A percentile compares a stretch with the other conserved stretches of the same genome.
Evolutionary conservation across 2,888 invertebrate genomes (phyloP).

Genomic region (Microdon myrmicae): DNA sequence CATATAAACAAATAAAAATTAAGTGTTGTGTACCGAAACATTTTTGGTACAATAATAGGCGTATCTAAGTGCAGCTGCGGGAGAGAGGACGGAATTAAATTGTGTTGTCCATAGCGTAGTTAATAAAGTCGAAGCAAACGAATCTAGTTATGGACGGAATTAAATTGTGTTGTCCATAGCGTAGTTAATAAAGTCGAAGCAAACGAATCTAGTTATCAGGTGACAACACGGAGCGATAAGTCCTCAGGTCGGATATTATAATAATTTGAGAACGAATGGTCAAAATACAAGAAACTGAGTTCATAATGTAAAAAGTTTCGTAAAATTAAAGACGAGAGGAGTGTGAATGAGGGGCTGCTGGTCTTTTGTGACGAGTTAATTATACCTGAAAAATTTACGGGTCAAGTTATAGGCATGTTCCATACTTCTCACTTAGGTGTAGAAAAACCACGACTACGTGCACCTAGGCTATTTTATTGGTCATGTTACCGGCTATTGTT

Average conservation of each 20-base stretch:
- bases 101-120: conserved; percentile 36
- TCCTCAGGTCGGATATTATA: too few relatives aligned
- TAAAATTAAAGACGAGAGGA: conserved; percentile 24
- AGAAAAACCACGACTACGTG: conserved; percentile 56
- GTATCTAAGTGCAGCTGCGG: conserved; percentile 21
- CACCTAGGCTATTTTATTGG: conserved; percentile 58
- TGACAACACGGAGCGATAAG: too few relatives aligned
- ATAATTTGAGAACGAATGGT: too few relatives aligned
- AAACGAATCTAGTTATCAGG: conserved; percentile 31
- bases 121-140: conserved; percentile 24
- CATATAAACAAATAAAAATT: too few relatives aligned
- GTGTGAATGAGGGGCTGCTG: conserved; percentile 26
- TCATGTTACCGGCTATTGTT: too few relatives aligned
- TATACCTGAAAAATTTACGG: conserved; percentile 47
- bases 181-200: conserved; percentile 23
- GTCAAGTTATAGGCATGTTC: conserved; percentile 49
- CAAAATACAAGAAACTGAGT: too few relatives aligned
- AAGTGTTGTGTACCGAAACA: too few relatives aligned
- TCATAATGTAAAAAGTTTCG: too few relatives aligned
- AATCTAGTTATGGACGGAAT: conserved; percentile 28
- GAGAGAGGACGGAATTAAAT: conserved; percentile 9
- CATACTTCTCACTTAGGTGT: conserved; percentile 59
- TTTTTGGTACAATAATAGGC: conserved; percentile 47
- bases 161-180: conserved; percentile 35
- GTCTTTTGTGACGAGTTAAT: conserved; percentile 39